A percentile compares a stretch with the other conserved stretches of the same genome.
phyloP scores from a whole-genome alignment of 2,113 vertebrate genomes.

The Dunckerocampus dactyliophorus region DNA sequence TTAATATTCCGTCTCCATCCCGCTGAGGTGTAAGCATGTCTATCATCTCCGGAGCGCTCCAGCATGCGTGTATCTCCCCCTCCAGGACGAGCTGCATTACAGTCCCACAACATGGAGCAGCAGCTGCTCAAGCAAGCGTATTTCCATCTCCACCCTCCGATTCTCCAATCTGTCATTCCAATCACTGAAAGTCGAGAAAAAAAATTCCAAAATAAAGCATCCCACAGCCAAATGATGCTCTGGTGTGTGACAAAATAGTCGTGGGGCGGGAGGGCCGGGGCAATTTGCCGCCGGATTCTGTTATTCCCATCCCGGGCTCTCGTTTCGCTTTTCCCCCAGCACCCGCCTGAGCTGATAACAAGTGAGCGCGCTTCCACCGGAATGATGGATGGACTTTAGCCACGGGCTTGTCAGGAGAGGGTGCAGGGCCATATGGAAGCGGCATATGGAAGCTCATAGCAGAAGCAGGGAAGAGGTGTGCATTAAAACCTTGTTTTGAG shows the following conservation, averaged over 20 bases:
- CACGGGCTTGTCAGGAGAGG: conserved; percentile 74
- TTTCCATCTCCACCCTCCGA: conserved; percentile 29
- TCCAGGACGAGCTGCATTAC: conserved; percentile 74
- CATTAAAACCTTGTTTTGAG: conserved; percentile 73
- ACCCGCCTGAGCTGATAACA: conserved; percentile 73
- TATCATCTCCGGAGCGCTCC: conserved; percentile 19
- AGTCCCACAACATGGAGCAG: conserved; percentile 32
- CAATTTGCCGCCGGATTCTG: conserved; percentile 54
- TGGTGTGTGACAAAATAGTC: conserved; percentile 49
- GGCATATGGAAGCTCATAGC: conserved; percentile 78
- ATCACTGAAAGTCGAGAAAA: conserved; percentile 13
- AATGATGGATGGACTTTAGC: conserved; percentile 76
- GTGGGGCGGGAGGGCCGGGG: conserved; percentile 22
- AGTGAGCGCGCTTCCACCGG: conserved; percentile 65
- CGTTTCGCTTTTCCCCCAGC: conserved; percentile 53
- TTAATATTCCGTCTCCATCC: conserved; percentile 9
- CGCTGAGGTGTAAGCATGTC: conserved; percentile 26
- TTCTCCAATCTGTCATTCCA: conserved; percentile 48
- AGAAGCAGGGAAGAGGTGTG: conserved; percentile 72
- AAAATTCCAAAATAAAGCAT: conserved; percentile 35
- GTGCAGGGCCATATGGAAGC: conserved; percentile 78
- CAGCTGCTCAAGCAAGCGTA: conserved; percentile 2
- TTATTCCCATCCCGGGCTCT: conserved; percentile 47
- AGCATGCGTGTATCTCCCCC: conserved; percentile 77
- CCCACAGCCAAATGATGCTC: conserved; percentile 35